A percentile compares a stretch with the other conserved stretches of the same genome.
phyloP scores from a whole-genome alignment of 64 coral and sea anemone species.

The Montipora sp. region DNA sequence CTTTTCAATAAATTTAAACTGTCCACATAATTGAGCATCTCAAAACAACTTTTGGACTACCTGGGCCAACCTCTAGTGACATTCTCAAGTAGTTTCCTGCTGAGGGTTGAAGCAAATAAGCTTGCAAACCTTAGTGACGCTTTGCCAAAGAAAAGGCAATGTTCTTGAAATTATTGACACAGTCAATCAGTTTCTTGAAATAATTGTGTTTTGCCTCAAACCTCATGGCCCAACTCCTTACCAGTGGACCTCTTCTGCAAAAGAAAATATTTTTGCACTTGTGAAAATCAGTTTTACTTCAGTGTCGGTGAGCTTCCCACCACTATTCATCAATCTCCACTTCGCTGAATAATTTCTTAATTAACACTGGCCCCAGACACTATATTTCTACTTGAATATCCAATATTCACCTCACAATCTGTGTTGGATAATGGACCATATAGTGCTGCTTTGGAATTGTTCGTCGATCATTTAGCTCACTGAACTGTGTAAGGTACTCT shows the following conservation, averaged over 20 bases:
- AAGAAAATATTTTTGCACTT: neutral
- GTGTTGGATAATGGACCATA: constrained; percentile 72
- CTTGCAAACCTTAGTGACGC: neutral
- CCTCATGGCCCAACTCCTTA: constrained; percentile 5
- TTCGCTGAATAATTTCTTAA: neutral
- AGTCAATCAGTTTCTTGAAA: neutral
- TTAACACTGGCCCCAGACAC: neutral
- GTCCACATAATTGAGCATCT: neutral
- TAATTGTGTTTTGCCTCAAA: constrained; percentile 21
- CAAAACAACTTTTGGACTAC: neutral
- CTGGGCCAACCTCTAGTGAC: constrained; percentile 54
- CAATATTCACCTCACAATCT: constrained; percentile 39
- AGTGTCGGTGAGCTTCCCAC: neutral
- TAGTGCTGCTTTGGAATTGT: constrained; percentile 70
- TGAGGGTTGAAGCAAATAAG: constrained; percentile 34
- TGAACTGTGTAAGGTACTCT: constrained; percentile 60
- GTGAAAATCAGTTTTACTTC: neutral
- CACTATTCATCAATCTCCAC: neutral
- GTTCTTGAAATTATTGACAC: constrained; percentile 1
- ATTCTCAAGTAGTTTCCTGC: constrained; percentile 41
- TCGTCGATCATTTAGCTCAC: neutral
- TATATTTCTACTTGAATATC: neutral
- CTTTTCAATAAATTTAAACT: too few relatives aligned
- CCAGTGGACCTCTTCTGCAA: constrained; percentile 55
- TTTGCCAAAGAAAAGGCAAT: constrained; percentile 42